phyloP scores from a whole-genome alignment of 2,797 vertebrate genomes.

The Microhierax caerulescens region DNA sequence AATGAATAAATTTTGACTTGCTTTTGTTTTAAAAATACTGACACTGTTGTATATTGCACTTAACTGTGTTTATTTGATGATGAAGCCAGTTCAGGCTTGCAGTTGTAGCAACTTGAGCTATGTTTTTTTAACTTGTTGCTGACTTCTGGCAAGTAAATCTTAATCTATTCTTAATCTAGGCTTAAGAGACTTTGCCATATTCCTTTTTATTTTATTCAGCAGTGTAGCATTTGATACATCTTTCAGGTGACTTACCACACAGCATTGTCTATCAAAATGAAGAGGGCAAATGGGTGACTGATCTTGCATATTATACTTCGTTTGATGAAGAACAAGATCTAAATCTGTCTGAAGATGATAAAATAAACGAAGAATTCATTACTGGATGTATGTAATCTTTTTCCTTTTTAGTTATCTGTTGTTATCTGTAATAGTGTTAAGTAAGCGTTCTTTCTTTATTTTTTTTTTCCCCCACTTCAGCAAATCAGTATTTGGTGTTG shows the following conservation, averaged over 20 bases:
- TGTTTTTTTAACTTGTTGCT: not conserved
- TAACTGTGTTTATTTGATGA: not conserved
- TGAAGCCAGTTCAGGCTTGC: not conserved
- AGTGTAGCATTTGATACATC: not conserved
- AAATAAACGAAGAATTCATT: constrained; percentile 83
- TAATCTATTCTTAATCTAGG: not conserved
- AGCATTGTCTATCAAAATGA: constrained; percentile 93
- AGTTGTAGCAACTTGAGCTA: not conserved
- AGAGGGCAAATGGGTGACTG: constrained; percentile 95
- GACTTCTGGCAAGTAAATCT: not conserved
- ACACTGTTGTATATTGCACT: not conserved
- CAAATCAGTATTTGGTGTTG: not conserved
- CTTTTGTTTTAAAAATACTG: not conserved
- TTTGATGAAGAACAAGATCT: constrained; percentile 84
- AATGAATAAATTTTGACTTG: not conserved
- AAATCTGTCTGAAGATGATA: constrained; percentile 26
- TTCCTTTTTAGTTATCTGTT: not conserved
- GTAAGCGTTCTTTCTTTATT: not conserved
- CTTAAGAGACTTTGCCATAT: not conserved
- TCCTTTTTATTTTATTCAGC: not conserved
- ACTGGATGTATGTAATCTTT: constrained; percentile 81
- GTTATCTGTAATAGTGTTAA: not conserved
- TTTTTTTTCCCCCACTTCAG: not conserved
- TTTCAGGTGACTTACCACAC: constrained; percentile 65
- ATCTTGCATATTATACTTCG: constrained; percentile 92